Evolutionary conservation across 2,888 invertebrate genomes (phyloP).

Genomic region (Hypomecis atomaria): DNA sequence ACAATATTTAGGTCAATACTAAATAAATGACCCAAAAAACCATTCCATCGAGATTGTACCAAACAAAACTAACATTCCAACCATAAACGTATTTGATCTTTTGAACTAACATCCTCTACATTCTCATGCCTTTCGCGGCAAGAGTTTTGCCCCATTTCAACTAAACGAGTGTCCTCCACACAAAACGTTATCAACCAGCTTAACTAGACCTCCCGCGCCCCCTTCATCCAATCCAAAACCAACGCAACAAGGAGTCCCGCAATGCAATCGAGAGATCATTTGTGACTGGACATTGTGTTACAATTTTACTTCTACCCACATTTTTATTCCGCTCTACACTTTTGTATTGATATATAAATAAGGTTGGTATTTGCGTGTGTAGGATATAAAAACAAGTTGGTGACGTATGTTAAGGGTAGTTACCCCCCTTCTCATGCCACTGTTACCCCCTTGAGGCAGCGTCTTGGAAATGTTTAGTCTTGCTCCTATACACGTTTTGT

Average conservation of each 20-base stretch:
- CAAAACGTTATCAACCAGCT: constrained; percentile 49
- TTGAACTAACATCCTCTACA: not conserved
- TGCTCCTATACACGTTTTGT: constrained; percentile 77
- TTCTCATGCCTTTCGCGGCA: constrained; percentile 27
- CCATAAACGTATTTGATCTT: not conserved
- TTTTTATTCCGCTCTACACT: constrained; percentile 8
- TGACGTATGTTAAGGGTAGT: constrained; percentile 40
- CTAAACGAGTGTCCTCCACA: constrained; percentile 60
- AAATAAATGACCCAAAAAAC: no score
- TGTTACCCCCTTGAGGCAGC: constrained; percentile 57
- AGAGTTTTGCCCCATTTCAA: constrained; percentile 59
- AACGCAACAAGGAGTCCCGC: constrained; percentile 47
- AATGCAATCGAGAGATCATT: constrained; percentile 65
- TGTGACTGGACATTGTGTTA: constrained; percentile 60
- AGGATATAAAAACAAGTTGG: constrained; percentile 1
- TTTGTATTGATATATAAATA: constrained; percentile 36
- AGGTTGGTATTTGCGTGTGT: constrained; percentile 45
- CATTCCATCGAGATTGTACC: no score
- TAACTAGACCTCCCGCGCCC: constrained; percentile 47
- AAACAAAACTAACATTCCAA: not conserved
- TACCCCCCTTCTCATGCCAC: constrained; percentile 49
- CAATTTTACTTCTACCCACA: constrained; percentile 21
- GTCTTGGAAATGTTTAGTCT: constrained; percentile 80
- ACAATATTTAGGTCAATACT: no score
- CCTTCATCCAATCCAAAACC: constrained; percentile 37